Percentiles rank a stretch among this genome's conserved stretches.
Evolutionary conservation across 2,888 invertebrate genomes (phyloP).

Genomic region (Papilio protenor): DNA sequence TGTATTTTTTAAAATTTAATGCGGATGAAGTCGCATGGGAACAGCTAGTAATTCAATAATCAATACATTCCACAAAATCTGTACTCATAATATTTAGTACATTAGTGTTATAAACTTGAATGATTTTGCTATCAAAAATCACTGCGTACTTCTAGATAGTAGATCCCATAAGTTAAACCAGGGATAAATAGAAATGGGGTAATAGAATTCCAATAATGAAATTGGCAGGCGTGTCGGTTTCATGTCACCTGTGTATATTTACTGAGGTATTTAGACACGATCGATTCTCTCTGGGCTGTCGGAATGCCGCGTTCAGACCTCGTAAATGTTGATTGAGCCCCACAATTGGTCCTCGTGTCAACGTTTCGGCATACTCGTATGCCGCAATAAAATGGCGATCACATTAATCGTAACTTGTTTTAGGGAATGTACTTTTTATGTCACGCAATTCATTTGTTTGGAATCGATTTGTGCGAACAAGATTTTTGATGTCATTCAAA

Average conservation of each 20-base stretch:
- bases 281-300: constrained; percentile 36
- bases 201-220: constrained; percentile 43
- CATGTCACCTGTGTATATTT: constrained; percentile 43
- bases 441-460: neutral
- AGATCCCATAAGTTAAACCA: constrained; percentile 7
- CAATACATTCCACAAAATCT: too few species aligned
- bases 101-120: neutral
- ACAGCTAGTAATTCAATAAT: too few species aligned
- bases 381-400: constrained; percentile 18
- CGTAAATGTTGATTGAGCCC: constrained; percentile 40
- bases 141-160: constrained; percentile 11
- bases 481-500: neutral
- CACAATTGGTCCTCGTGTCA: constrained; percentile 36
- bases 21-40: too few species aligned
- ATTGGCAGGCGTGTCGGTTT: constrained; percentile 42
- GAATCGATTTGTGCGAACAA: neutral
- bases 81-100: too few species aligned
- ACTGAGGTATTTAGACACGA: constrained; percentile 37
- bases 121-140: neutral
- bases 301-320: constrained; percentile 36
- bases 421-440: constrained; percentile 11
- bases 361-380: constrained; percentile 25
- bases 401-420: constrained; percentile 4
- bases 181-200: constrained; percentile 36
- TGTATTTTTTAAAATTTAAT: too few species aligned